phyloP scores from a whole-genome alignment of 2,113 vertebrate genomes.

The Kryptolebias marmoratus region DNA sequence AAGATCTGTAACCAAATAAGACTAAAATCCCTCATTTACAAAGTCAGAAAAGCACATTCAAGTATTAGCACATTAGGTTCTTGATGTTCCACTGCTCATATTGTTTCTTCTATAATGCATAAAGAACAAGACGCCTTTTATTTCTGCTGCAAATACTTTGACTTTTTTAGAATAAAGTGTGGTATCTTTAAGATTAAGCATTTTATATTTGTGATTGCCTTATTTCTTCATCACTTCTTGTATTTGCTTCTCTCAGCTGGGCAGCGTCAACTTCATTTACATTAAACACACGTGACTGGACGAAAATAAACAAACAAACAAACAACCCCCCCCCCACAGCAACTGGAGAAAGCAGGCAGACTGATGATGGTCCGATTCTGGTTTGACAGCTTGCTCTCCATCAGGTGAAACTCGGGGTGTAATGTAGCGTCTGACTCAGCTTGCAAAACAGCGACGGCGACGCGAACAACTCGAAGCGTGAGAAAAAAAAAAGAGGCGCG shows the following conservation, averaged over 20 bases:
- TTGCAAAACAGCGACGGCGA: constrained; percentile 38
- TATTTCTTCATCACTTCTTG: constrained; percentile 28
- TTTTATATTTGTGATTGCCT: constrained; percentile 41
- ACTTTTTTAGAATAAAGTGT: constrained; percentile 62
- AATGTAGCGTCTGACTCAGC: constrained; percentile 26
- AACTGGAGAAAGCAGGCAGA: constrained; percentile 31
- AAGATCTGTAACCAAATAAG: constrained; percentile 58
- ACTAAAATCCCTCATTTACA: constrained; percentile 53
- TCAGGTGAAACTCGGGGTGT: constrained; percentile 36
- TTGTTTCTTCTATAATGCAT: constrained; percentile 42
- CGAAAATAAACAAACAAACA: neutral
- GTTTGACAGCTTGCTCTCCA: constrained; percentile 53
- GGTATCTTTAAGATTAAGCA: constrained; percentile 29
- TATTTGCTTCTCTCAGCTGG: constrained; percentile 45
- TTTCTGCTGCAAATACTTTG: constrained; percentile 64
- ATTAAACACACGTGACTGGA: constrained; percentile 49
- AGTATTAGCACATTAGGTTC: constrained; percentile 36
- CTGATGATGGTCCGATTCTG: constrained; percentile 43
- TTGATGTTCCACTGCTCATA: constrained; percentile 53
- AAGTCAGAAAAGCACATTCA: constrained; percentile 65
- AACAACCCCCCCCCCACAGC: neutral
- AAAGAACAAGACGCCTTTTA: constrained; percentile 41
- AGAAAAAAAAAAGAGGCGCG: constrained; percentile 54
- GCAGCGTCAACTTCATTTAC: constrained; percentile 47
- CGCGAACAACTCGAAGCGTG: constrained; percentile 61